Conservation (phyloP, 2,888 invertebrate genomes). For the Amphipoea lucens region DNA sequence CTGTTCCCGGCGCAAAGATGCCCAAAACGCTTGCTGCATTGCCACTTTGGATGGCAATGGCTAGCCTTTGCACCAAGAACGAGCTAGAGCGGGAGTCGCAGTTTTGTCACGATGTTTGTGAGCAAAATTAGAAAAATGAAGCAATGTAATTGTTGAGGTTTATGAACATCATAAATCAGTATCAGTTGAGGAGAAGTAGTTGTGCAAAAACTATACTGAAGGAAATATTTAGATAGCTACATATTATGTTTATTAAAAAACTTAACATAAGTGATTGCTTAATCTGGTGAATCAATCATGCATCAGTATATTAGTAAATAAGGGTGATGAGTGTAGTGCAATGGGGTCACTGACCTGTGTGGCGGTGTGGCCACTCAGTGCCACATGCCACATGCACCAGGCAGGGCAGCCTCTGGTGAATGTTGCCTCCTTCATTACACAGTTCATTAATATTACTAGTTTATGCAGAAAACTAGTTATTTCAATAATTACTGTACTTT, state of each 20-base stretch:
- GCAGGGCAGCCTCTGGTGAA: not conserved
- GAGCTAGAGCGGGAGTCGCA: too few relatives aligned
- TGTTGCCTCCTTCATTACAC: conserved; percentile 16
- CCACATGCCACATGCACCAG: not conserved
- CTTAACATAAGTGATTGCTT: conserved; percentile 16
- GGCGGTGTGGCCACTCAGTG: not conserved
- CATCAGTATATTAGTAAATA: not conserved
- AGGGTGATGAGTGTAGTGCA: not conserved
- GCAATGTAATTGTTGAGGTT: not conserved
- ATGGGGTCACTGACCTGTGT: not conserved
- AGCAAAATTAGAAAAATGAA: not conserved
- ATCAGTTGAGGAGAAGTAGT: not conserved
- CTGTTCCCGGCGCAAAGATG: too few relatives aligned
- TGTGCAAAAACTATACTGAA: not conserved
- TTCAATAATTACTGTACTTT: conserved; percentile 28
- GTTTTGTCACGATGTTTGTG: not conserved
- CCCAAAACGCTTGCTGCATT: too few relatives aligned
- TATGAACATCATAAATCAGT: not conserved
- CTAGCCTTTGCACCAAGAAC: too few relatives aligned
- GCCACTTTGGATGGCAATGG: too few relatives aligned
- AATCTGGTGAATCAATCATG: conserved; percentile 13
- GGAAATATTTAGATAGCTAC: not conserved
- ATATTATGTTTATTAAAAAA: conserved; percentile 1
- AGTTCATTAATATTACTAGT: conserved; percentile 7
- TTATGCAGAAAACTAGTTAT: conserved; percentile 7